Evolutionary conservation across 2,113 vertebrate genomes (phyloP).

Genomic region (Tyto alba): DNA sequence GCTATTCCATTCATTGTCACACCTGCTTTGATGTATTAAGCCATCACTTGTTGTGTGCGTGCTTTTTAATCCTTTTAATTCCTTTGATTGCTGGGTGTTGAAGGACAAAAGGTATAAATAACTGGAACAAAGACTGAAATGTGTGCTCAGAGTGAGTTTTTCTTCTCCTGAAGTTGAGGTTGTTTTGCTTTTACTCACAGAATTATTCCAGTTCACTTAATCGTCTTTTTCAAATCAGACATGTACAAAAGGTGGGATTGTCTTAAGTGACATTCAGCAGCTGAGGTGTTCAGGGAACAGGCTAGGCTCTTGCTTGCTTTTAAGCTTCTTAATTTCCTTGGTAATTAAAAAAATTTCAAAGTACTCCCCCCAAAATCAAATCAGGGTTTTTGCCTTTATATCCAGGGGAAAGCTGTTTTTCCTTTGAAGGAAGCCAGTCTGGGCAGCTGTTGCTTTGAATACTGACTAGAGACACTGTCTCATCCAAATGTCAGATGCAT

Average conservation of each 20-base stretch:
- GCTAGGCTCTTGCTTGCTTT: neutral
- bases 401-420: neutral
- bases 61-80: constrained; percentile 60
- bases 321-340: neutral
- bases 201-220: neutral
- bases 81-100: constrained; percentile 41
- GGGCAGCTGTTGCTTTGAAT: neutral
- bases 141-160: neutral
- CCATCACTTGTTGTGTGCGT: constrained; percentile 2
- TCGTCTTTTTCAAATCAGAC: neutral
- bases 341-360: constrained; percentile 19
- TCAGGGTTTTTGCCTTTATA: neutral
- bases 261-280: neutral
- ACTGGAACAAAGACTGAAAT: neutral
- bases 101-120: constrained; percentile 56
- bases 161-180: neutral
- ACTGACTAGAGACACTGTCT: neutral
- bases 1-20: neutral
- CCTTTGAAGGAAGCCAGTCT: neutral
- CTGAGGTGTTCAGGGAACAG: neutral
- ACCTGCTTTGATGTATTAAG: constrained; percentile 48
- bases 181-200: neutral
- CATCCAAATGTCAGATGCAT: neutral
- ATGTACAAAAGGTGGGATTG: neutral
- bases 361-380: neutral